Percentiles rank a stretch among this genome's conserved stretches.
Evolutionary conservation across 2,797 vertebrate genomes (phyloP).

Genomic region (Propithecus perrieri): DNA sequence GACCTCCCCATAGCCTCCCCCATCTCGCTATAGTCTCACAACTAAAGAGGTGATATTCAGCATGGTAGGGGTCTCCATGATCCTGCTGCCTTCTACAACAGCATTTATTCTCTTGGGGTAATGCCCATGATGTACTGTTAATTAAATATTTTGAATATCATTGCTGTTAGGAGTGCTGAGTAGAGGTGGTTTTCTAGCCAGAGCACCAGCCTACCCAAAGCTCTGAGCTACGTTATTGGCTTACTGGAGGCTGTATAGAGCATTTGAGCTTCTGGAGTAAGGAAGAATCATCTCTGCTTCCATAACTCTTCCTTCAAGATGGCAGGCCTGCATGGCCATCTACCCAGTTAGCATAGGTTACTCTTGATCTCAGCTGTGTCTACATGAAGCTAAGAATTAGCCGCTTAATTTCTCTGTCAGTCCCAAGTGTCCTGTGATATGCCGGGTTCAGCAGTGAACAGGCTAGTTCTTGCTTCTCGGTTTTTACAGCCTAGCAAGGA

Average conservation of each 20-base stretch:
- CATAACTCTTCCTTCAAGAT: neutral
- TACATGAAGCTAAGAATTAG: neutral
- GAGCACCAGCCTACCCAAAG: neutral
- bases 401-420: neutral
- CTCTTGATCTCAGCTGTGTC: neutral
- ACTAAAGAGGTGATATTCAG: neutral
- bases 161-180: neutral
- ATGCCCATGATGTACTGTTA: neutral
- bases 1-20: too few relatives aligned
- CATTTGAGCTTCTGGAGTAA: neutral
- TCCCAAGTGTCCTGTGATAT: neutral
- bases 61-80: neutral
- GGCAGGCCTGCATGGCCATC: neutral
- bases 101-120: neutral
- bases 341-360: neutral
- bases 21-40: neutral
- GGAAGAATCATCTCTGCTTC: neutral
- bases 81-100: neutral
- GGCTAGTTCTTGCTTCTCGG: neutral
- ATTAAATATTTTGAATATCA: neutral
- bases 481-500: neutral
- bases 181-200: neutral
- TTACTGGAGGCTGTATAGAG: neutral
- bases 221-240: neutral
- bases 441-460: neutral